These are phyloP conservation scores for Nipponacmea schrenckii DNA, from an alignment of 2,888 invertebrate species.

Conservation along the genomic window DNA sequence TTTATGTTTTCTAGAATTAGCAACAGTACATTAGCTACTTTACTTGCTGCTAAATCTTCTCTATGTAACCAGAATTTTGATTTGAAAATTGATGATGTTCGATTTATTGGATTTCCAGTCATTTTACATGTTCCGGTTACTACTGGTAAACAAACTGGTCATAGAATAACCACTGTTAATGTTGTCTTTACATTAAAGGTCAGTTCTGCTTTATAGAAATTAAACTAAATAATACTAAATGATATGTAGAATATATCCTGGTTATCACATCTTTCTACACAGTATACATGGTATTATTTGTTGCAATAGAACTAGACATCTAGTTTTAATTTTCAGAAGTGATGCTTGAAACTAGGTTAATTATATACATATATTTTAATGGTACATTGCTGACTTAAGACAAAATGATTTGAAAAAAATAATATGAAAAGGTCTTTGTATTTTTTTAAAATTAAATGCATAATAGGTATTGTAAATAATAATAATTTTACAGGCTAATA, in stretches of 20 bases:
- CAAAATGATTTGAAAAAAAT: too few species aligned
- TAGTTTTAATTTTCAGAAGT: neutral
- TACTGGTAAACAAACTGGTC: conserved; percentile 40
- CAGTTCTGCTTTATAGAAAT: conserved; percentile 19
- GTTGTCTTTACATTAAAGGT: conserved; percentile 70
- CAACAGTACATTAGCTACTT: conserved; percentile 49
- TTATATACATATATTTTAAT: neutral
- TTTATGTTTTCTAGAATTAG: conserved; percentile 43
- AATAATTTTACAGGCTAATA: conserved; percentile 80
- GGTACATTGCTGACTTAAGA: too few species aligned
- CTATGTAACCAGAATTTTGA: conserved; percentile 92
- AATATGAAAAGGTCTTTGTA: too few species aligned
- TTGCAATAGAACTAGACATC: neutral
- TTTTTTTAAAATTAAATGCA: too few species aligned
- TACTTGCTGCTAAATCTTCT: conserved; percentile 80
- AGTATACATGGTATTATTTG: too few species aligned
- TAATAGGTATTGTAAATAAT: too few species aligned
- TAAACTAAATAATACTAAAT: too few species aligned
- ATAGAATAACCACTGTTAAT: conserved; percentile 82
- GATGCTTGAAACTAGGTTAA: neutral
- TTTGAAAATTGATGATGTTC: conserved; percentile 92
- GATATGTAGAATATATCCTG: too few species aligned
- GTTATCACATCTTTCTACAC: too few species aligned
- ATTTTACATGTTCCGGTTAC: conserved; percentile 47
- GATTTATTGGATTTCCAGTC: conserved; percentile 95